Evolutionary conservation across 2,113 vertebrate species (phyloP), one percentile per base, ranked within the genome.

Genomic region (Gorsachius goisagi): DNA sequence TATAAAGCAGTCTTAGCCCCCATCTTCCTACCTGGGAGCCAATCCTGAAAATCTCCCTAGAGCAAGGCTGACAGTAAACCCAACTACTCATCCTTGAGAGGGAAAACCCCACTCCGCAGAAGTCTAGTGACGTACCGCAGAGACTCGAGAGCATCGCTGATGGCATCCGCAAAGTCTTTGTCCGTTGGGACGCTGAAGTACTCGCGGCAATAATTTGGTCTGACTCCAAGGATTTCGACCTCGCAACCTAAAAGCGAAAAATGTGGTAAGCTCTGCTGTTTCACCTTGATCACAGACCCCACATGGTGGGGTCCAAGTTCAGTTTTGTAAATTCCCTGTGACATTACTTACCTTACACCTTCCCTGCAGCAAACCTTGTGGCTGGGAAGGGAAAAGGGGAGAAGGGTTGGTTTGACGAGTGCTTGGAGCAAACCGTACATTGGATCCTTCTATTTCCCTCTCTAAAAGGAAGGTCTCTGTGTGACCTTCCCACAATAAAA

Each of bases 221-320:
- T 98, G 60, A 99, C 97, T 47, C 98, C 98, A 79, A 99, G 98
- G 97, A 99, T 99, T 97, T 99, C 98, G 5, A 99, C 99, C 93
- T 99, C 99, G 4, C 99, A 99, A 82, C 99, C 99, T 99, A 78
- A 2, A 3, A 95, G 94, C 11, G n/a, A 95, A 95, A 94, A 74
- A 79, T 6, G 64, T 6, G 13, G 75, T 62, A 28, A 90, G 49
- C 7, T 83, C 53, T 74, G 49, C 53, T 50, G 15, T 73, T 91
- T 59, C 47, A 6, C 41, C 58, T 62, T 56, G 13, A 49, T 67
- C 81, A 50, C 64, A 68, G 68, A 77, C 52, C 49, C 37, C 83
- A 87, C 52, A 69, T 23, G 1, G 0, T n/a, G 52, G 21, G 41
- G 32, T 68, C 13, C 24, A 39, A 59, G 33, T 41, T 66, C 62